Base-by-base conservation (phyloP, 2,888 invertebrate species). In the Rhimphoctona megacephalus region DNA sequence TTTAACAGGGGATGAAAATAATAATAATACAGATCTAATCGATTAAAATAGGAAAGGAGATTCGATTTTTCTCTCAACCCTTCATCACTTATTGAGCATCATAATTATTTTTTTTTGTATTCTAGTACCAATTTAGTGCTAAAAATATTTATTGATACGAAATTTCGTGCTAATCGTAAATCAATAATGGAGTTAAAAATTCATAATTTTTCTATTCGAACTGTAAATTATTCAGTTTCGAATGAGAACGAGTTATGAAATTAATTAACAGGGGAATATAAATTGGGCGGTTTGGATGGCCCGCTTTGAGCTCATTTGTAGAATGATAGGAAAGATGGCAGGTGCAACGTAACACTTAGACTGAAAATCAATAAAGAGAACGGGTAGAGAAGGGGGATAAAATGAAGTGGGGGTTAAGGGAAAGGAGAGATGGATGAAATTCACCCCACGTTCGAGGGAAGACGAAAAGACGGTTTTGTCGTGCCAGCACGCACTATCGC, bases 311-410 rank as follows among this genome's bases (percentile, higher is more conserved):
- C 25, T 33, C 49, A 17, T 61, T 69, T 39, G 25, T 11, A 54
- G 54, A 87, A 82, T 82, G 79, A 81, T 64, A 84, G 69, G 84
- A 89, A 89, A 92, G 92, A 92, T 92, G 93, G 93, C 92, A 91
- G 92, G 90, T 91, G 89, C 78, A 90, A 90, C 89, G 86, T 86
- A 83, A 85, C 77, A 69, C 74, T 81, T 78, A 86, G 85, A 85
- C 69, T 85, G 90, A 90, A 93, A 92, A 93, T 93, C 93, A 93
- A 93, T 93, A 93, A 91, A 90, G 90, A 90, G 87, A 90, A 87
- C 67, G 88, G 64, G 90, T 14, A 14, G 25, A 57, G 57, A 57
- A 57, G 57, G 57, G 57, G 57, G 57, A 57, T 22, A 14, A 57
- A 57, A 14, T 11, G 87, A 88, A 90, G 88, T 91, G 91, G 91